Evolutionary conservation across 30 jellyfish, hydroid and myxozoan species (phyloP).

Genomic region (Rhopilema esculentum): DNA sequence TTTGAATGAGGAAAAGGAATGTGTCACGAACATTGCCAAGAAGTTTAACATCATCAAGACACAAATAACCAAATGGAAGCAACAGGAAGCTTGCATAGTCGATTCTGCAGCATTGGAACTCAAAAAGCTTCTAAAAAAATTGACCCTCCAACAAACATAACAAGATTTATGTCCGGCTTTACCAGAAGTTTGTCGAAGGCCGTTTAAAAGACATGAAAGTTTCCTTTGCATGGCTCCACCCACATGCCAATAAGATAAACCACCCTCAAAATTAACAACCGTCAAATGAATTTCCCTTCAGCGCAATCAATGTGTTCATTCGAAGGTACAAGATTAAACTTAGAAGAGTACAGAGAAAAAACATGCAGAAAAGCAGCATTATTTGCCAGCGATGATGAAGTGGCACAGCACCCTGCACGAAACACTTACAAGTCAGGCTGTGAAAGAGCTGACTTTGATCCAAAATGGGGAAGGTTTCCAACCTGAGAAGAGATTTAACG

Average conservation of each 20-base stretch:
- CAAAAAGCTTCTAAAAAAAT: constrained; percentile 45
- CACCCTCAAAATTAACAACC: not conserved
- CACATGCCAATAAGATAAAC: constrained; percentile 46
- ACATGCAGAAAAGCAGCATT: constrained; percentile 34
- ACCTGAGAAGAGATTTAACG: constrained; percentile 60
- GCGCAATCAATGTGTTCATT: constrained; percentile 39
- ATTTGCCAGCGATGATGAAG: constrained; percentile 34
- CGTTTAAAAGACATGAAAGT: constrained; percentile 57
- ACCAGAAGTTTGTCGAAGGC: constrained; percentile 24
- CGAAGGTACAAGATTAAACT: constrained; percentile 44
- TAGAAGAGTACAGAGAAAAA: constrained; percentile 67
- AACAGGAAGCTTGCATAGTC: constrained; percentile 12
- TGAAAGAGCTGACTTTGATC: constrained; percentile 35
- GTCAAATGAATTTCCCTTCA: constrained; percentile 16
- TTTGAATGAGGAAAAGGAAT: too few species aligned
- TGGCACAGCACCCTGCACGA: constrained; percentile 67
- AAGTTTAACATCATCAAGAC: constrained; percentile 21
- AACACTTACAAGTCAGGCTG: too few species aligned
- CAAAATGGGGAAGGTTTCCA: constrained; percentile 72
- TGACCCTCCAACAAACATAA: constrained; percentile 43
- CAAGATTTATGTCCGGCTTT: constrained; percentile 35
- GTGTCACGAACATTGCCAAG: constrained; percentile 44
- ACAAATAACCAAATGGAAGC: constrained; percentile 40
- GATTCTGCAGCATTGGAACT: constrained; percentile 57
- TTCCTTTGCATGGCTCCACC: constrained; percentile 61